Evolutionary conservation across 2,888 invertebrate species (phyloP), one percentile per base, ranked within the genome.

Genomic region (Drosophila lacicola): DNA sequence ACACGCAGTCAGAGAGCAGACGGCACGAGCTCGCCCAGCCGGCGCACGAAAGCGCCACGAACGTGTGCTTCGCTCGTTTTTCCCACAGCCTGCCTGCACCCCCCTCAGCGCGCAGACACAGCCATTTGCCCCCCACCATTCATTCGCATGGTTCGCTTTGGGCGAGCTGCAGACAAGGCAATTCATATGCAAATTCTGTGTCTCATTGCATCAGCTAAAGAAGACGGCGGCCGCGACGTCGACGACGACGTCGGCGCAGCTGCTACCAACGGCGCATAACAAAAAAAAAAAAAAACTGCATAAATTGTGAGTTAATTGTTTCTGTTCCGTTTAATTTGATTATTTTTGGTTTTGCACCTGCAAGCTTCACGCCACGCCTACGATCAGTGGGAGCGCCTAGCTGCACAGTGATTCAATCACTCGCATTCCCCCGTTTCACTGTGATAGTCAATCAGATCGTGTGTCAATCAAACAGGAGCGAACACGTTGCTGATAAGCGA

Each of bases 151-250:
- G 34, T 53, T 49, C 4, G 60, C 5, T 56, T 36, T 33, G 2
- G 54, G 54, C 46, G 14, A 21, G 47, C 68, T 47, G 49, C 66
- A 86, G 80, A 76, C 65, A 73, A 72, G 62, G 57, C 71, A 77
- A 74, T 71, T 87, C 72, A 80, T 90, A 81, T 90, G 89, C 70
- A 82, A 88, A 84, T 74, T 66, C 57, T 56, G 42, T 60, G 60
- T 44, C 53, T 69, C 81, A 90, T 88, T 90, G 87, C 88, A 88
- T 88, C 88, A 88, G 88, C 90, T 74, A 61, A 74, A 71, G 79
- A 77, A 70, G 73, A 62, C 47, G 46, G 8, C 66, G 53, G 25
- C 57, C 17, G 14, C 70, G 51, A 2, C 41, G 66, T 2, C 42
- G 44, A 17, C 51, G 55, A 2, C 39, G 34, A 11, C 63, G 39